Evolutionary conservation across 2,888 invertebrate genomes (phyloP), one percentile per base, ranked within the genome.

Genomic region (Ormia ochracea): DNA sequence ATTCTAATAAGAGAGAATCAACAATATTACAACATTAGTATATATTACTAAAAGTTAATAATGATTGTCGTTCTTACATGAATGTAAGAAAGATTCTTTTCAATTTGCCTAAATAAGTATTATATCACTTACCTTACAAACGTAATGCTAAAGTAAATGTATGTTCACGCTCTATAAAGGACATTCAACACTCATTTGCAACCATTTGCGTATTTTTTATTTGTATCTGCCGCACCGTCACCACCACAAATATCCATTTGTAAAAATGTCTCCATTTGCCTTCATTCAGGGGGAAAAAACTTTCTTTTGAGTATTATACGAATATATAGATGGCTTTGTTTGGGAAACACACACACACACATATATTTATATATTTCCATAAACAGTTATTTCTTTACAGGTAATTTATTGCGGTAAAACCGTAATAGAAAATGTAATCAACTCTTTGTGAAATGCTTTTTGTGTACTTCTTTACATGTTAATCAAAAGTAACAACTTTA

Each of bases 321-420:
- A n/a, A n/a, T n/a, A n/a, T n/a, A n/a, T n/a, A n/a, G n/a, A n/a
- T n/a, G n/a, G n/a, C n/a, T n/a, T n/a, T n/a, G n/a, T n/a, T n/a
- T n/a, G n/a, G n/a, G n/a, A n/a, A n/a, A n/a, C n/a, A n/a, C n/a
- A n/a, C n/a, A n/a, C n/a, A n/a, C 14, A 21, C n/a, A 70, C 52
- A 59, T 33, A 56, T 14, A 7, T 12, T 43, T 41, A 41, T 17
- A 5, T 17, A 38, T 6, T 1, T 6, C 3, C 28, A 31, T 12
- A 33, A 14, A 19, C 58, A 68, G 83, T 68, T 52, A 75, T 61
- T 75, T 75, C 84, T 84, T 84, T 85, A 82, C 84, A 86, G 87
- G 87, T 87, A 87, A 86, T 86, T 87, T 86, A 87, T 86, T 87
- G 87, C 87, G 82, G 83, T 84, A 85, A 85, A 84, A 84, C 83